Evolutionary conservation across 2,797 vertebrate species (phyloP).

Genomic region (Eleutherodactylus coqui): DNA sequence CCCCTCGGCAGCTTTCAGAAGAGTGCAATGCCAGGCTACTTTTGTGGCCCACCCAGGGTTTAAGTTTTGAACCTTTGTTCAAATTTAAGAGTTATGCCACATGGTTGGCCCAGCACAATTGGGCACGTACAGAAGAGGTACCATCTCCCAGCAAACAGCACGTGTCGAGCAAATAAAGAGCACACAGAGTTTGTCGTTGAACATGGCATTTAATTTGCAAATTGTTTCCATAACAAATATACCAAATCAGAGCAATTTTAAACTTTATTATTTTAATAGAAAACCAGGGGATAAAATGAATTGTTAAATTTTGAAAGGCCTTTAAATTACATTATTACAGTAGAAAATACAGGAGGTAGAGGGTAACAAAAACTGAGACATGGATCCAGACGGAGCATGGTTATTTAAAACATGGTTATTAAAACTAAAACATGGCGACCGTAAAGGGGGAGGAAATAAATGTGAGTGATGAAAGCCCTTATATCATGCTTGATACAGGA

Average conservation of each 20-base stretch:
- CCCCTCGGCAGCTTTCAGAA: too few relatives aligned
- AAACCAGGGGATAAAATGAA: constrained; percentile 80
- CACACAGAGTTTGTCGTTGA: constrained; percentile 54
- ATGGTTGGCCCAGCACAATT: too few relatives aligned
- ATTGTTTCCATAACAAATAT: constrained; percentile 73
- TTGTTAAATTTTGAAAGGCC: constrained; percentile 79
- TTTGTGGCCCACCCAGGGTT: too few relatives aligned
- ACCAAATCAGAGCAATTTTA: constrained; percentile 72
- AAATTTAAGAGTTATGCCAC: too few relatives aligned
- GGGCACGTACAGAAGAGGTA: too few relatives aligned
- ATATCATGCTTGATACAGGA: constrained; percentile 86
- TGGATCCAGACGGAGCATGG: constrained; percentile 75
- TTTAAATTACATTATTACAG: constrained; percentile 86
- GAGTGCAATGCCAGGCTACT: too few relatives aligned
- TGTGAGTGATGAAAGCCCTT: constrained; percentile 79
- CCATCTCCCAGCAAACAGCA: too few relatives aligned
- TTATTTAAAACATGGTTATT: constrained; percentile 78
- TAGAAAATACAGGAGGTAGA: constrained; percentile 90
- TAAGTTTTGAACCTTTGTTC: too few relatives aligned
- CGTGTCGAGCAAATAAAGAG: neutral
- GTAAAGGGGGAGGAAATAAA: constrained; percentile 75
- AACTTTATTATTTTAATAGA: constrained; percentile 74
- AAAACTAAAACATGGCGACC: constrained; percentile 75
- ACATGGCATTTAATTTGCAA: constrained; percentile 77
- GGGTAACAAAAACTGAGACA: constrained; percentile 78